These are phyloP conservation scores for Erinaceus europaeus DNA, from an alignment of 2,113 vertebrate species.

Conservation along the genomic window DNA sequence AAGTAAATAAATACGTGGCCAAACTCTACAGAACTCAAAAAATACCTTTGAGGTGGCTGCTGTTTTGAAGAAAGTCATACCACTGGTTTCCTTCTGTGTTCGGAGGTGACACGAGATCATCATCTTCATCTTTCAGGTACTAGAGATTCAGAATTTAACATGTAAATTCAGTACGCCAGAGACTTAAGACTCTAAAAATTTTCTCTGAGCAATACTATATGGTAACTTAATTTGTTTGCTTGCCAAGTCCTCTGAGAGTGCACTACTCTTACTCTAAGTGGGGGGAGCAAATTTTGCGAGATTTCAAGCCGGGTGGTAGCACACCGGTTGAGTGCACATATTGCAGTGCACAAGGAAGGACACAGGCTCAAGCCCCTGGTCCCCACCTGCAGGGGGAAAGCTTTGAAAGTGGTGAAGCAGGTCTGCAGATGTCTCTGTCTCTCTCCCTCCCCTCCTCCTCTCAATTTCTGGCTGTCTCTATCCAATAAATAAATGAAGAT, in stretches of 20 bases:
- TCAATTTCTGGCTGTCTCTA: too few species aligned
- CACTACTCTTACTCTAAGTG: not conserved
- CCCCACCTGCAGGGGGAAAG: too few species aligned
- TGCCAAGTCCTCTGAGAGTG: not conserved
- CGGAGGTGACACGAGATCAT: slow-evolving; percentile 95
- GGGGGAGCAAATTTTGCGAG: not conserved
- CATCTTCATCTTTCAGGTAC: slow-evolving; percentile 99
- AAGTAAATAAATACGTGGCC: not conserved
- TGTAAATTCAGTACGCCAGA: not conserved
- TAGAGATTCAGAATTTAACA: slow-evolving; percentile 67
- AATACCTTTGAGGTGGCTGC: slow-evolving; percentile 91
- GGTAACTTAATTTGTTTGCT: not conserved
- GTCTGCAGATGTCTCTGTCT: too few species aligned
- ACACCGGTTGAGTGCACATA: not conserved
- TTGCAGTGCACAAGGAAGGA: not conserved
- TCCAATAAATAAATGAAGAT: too few species aligned
- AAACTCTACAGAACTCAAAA: fast-evolving
- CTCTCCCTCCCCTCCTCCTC: too few species aligned
- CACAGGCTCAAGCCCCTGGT: not conserved
- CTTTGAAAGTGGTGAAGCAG: too few species aligned
- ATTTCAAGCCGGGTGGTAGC: not conserved
- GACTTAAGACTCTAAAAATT: not conserved
- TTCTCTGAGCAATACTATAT: not conserved
- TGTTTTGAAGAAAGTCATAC: slow-evolving; percentile 93
- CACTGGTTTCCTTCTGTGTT: slow-evolving; percentile 97